Evolutionary conservation across 2,888 invertebrate genomes (phyloP).

Genomic region (Psylliodes chrysocephalus): DNA sequence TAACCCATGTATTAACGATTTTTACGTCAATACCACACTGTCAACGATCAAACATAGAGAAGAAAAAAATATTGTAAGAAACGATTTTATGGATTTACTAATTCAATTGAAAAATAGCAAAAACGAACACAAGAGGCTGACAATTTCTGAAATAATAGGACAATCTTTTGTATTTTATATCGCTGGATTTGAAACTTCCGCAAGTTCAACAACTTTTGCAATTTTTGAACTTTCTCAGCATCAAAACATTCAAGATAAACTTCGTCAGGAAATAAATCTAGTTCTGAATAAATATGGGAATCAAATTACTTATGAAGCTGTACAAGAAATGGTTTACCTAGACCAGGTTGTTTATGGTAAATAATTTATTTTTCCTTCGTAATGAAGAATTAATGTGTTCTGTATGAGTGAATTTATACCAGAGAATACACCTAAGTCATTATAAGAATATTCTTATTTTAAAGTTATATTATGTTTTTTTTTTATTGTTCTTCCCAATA

Average conservation of each 20-base stretch:
- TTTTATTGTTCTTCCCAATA: too few species aligned
- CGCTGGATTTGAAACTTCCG: not conserved
- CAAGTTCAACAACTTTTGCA: not conserved
- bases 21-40: not conserved
- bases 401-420: too few species aligned
- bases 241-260: not conserved
- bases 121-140: not conserved
- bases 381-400: too few species aligned
- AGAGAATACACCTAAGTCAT: too few species aligned
- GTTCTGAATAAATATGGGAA: not conserved
- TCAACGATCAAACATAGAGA: not conserved
- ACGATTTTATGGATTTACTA: not conserved
- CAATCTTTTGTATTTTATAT: not conserved
- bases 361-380: too few species aligned
- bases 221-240: not conserved
- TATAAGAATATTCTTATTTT: too few species aligned
- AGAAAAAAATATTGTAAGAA: not conserved
- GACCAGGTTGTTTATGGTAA: not conserved
- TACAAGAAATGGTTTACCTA: not conserved
- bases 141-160: not conserved
- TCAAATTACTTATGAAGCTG: not conserved
- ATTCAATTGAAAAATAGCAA: conserved; percentile 28
- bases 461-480: too few species aligned
- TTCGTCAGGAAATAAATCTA: not conserved
- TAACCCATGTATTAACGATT: not conserved